Evolutionary conservation across 2,888 invertebrate species (phyloP), one percentile per base, ranked within the genome.

Genomic region (Drosophila multiciliata): DNA sequence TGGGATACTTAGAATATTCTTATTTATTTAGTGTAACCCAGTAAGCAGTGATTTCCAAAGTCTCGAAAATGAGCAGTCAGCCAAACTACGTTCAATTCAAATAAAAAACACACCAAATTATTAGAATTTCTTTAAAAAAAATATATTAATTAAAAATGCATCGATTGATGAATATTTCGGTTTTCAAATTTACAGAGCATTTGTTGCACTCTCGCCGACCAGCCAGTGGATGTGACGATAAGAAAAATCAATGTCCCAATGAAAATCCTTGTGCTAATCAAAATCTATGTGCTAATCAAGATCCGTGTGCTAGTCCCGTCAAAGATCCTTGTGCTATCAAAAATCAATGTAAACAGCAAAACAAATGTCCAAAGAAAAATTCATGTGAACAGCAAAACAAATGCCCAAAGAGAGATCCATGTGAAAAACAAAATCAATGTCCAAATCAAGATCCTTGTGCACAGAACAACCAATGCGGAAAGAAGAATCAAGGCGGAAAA

Each of bases 111-210:
- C 42, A 8, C 7, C 5, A 52, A 29, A 63, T 17, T 26, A 9
- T 12, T 12, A 5, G 20, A 3, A 20, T 45, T 6, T 6, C 20
- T 42, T 11, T 20, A 9, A 66, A 60, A 62, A 29, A 29, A 29
- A 23, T n/a, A 42, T 67, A 6, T 15, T 36, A 49, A 32, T 15
- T 32, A 4, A 66, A 7, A 48, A 74, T 74, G 75, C 60, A 60
- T 57, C 68, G 75, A 33, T 74, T 67, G 6, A 0, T 63, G 20
- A 67, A 45, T 36, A 17, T 36, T 45, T 35, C 48, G 5, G 2
- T 60, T 40, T 48, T 74, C 3, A 68, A 52, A 74, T 40, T 63
- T 20, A 26, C 53, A 7, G 52, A 60, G 5, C 3, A 17, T 23
- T 52, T 57, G 6, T 7, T 63, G 8, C n/a, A 38, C 11, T 6